A percentile compares a stretch with the other conserved stretches of the same genome.
Evolutionary conservation across 2,113 vertebrate species (phyloP).

Genomic region (Colaptes auratus): DNA sequence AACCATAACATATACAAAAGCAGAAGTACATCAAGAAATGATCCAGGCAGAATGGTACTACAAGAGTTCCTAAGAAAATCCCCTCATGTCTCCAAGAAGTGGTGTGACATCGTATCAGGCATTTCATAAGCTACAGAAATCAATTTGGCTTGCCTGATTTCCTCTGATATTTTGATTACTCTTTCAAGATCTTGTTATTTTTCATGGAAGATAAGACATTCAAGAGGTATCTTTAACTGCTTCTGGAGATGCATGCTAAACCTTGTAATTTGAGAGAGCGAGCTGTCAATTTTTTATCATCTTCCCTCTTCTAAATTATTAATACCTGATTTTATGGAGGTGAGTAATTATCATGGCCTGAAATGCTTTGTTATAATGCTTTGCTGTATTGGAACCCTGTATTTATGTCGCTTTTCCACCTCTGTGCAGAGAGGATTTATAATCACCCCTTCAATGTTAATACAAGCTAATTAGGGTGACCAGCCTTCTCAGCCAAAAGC

Average conservation of each 20-base stretch:
- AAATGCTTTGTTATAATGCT: not conserved
- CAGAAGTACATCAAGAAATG: not conserved
- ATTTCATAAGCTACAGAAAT: not conserved
- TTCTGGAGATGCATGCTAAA: not conserved
- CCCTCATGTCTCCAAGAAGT: not conserved
- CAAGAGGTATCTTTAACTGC: not conserved
- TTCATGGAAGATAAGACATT: not conserved
- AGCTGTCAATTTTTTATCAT: not conserved
- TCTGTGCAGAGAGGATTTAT: accelerated
- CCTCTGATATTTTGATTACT: not conserved
- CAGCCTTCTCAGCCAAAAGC: not conserved
- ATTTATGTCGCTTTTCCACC: not conserved
- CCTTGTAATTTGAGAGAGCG: not conserved
- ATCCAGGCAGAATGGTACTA: not conserved
- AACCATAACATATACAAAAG: not conserved
- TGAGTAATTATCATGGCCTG: not conserved
- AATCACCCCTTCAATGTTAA: not conserved
- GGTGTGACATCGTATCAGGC: no score
- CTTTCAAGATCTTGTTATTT: not conserved
- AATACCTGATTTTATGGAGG: no score
- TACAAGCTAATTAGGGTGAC: not conserved
- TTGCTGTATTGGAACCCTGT: not conserved
- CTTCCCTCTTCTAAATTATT: not conserved
- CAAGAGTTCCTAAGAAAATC: not conserved
- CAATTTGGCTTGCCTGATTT: not conserved